A percentile compares a stretch with the other conserved stretches of the same genome.
phyloP scores from a whole-genome alignment of 2,797 vertebrate species.

The Chelidonichthys spinosus region DNA sequence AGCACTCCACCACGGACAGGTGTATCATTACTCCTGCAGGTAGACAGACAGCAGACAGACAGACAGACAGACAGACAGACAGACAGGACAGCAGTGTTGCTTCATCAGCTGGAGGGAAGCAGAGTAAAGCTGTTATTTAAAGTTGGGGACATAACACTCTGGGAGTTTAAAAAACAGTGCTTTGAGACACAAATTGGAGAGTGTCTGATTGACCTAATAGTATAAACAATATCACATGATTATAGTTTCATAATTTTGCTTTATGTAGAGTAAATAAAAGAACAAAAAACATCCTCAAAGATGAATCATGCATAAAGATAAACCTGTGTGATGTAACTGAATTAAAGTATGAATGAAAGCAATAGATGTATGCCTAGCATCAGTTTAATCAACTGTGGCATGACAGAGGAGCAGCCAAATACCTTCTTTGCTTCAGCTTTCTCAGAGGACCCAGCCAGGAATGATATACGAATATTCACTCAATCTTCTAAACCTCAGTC shows the following conservation, averaged over 20 bases:
- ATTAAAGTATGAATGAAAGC: slow-evolving; percentile 31
- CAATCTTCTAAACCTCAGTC: slow-evolving; percentile 34
- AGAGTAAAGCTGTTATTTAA: slow-evolving; percentile 63
- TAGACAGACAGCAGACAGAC: slow-evolving; percentile 44
- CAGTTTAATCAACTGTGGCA: slow-evolving; percentile 50
- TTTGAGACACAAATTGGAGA: slow-evolving; percentile 23
- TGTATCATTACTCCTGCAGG: slow-evolving; percentile 60
- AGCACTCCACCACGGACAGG: slow-evolving; percentile 70
- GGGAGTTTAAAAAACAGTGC: slow-evolving; percentile 9
- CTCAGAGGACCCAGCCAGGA: slow-evolving; percentile 49
- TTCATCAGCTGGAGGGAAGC: slow-evolving; percentile 55
- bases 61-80: no score
- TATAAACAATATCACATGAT: slow-evolving; percentile 15
- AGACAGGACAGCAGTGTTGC: slow-evolving; percentile 49
- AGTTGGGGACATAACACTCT: slow-evolving; percentile 35
- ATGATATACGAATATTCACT: slow-evolving; percentile 58
- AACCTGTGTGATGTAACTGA: slow-evolving; percentile 29
- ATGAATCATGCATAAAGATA: neutral
- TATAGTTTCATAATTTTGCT: neutral
- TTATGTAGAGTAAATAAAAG: neutral
- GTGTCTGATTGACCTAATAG: slow-evolving; percentile 20
- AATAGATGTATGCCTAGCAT: slow-evolving; percentile 39
- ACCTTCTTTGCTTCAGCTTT: slow-evolving; percentile 40
- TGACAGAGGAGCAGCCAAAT: slow-evolving; percentile 56
- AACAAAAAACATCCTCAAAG: neutral